Conservation (phyloP, 2,888 invertebrate species). For the Acrobasis suavella region DNA sequence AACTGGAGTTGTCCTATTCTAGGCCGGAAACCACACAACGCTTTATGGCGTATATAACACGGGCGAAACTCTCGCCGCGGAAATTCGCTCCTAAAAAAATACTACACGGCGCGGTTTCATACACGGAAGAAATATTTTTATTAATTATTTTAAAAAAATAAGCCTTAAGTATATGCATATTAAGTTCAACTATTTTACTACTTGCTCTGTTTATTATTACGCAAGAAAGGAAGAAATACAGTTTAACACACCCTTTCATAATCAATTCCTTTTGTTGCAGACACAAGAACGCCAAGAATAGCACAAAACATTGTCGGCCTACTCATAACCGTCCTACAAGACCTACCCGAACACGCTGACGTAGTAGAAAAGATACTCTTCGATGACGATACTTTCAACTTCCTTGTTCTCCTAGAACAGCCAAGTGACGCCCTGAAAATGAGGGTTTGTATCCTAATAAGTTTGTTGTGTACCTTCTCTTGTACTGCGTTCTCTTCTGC, state of each 20-base stretch:
- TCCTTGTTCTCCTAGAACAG: conserved; percentile 81
- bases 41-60: no score
- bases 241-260: background rate
- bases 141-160: no score
- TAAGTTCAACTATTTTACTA: no score
- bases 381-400: conserved; percentile 73
- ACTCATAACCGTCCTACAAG: conserved; percentile 87
- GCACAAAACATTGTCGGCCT: conserved; percentile 87
- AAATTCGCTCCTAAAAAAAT: no score
- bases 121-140: no score
- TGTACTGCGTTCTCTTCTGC: conserved; percentile 83
- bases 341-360: conserved; percentile 88
- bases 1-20: no score
- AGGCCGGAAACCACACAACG: no score
- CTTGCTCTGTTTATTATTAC: no score
- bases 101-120: no score
- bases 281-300: conserved; percentile 82
- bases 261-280: conserved; percentile 47
- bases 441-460: conserved; percentile 87
- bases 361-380: conserved; percentile 88
- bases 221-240: no score
- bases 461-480: conserved; percentile 86
- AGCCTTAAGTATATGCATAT: no score
- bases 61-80: no score
- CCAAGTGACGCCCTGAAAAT: conserved; percentile 82